These are phyloP conservation scores for Teinopalpus imperialis DNA, from an alignment of 2,888 invertebrate species.

Conservation along the genomic window DNA sequence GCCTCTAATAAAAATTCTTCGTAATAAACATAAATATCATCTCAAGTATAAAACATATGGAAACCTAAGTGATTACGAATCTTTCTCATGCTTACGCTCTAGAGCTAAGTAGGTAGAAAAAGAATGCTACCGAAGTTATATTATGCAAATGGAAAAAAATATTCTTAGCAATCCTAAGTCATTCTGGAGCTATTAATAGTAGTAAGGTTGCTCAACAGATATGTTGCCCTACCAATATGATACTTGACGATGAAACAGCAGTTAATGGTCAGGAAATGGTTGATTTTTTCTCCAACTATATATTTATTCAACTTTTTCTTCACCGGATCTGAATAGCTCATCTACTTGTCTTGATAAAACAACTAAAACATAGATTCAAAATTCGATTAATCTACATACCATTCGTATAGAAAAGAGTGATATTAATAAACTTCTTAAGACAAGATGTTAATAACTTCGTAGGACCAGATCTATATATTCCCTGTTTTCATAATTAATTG, in stretches of 20 bases:
- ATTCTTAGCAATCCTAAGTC: not conserved
- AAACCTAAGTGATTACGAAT: no score
- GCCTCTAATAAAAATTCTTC: no score
- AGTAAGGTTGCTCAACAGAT: not conserved
- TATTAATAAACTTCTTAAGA: not conserved
- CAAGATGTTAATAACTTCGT: not conserved
- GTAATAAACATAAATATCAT: no score
- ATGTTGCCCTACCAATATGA: not conserved
- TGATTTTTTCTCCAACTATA: not conserved
- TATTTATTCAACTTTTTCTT: not conserved
- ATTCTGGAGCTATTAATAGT: not conserved
- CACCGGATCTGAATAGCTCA: not conserved
- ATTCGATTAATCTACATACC: not conserved
- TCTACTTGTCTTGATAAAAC: not conserved
- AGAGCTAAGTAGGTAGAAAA: not conserved
- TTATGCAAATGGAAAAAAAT: not conserved
- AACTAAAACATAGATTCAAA: not conserved
- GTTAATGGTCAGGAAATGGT: not conserved
- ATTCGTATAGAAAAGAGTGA: not conserved
- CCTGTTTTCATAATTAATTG: not conserved
- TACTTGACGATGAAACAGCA: not conserved
- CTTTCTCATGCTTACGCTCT: no score
- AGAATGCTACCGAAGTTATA: not conserved
- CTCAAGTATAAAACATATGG: no score
- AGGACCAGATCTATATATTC: not conserved